These are phyloP conservation scores for Siderastrea radians DNA, from an alignment of 92 coral and sea anemone genomes.

Conservation along the genomic window DNA sequence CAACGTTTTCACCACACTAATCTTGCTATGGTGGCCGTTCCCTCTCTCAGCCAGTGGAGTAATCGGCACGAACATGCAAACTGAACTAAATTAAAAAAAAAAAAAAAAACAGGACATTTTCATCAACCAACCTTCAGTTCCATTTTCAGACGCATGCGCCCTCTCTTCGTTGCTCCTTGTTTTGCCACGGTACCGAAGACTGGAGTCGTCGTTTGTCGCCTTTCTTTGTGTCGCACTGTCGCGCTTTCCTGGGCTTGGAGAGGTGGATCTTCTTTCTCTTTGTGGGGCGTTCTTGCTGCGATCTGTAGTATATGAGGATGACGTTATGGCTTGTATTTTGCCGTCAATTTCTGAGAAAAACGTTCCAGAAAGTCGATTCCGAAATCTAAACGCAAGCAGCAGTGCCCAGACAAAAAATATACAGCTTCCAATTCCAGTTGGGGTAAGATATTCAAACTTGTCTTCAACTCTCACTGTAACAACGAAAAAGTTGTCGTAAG, in stretches of 20 bases:
- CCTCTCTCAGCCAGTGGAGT: too few relatives aligned
- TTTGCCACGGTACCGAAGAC: slow-evolving; percentile 24
- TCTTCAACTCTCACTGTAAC: slow-evolving; percentile 28
- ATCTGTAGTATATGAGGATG: background rate
- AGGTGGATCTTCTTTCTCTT: background rate
- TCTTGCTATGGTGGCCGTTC: too few relatives aligned
- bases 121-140: slow-evolving; percentile 21
- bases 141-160: background rate
- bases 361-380: slow-evolving; percentile 56
- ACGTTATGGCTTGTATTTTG: slow-evolving; percentile 10
- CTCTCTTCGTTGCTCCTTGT: background rate
- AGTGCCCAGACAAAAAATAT: slow-evolving; percentile 20
- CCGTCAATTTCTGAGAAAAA: slow-evolving; percentile 62
- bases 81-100: background rate
- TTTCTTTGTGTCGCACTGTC: slow-evolving; percentile 15
- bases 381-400: slow-evolving; percentile 57
- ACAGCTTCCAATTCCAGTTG: slow-evolving; percentile 52
- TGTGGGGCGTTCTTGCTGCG: background rate
- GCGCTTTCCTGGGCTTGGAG: slow-evolving; percentile 11
- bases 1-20: too few relatives aligned
- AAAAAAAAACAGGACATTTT: background rate
- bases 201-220: slow-evolving; percentile 7
- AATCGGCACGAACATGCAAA: too few relatives aligned
- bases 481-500: slow-evolving; percentile 51
- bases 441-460: slow-evolving; percentile 28